Evolutionary conservation across 2,113 vertebrate genomes (phyloP), one percentile per base, ranked within the genome.

Genomic region (Etheostoma spectabile): DNA sequence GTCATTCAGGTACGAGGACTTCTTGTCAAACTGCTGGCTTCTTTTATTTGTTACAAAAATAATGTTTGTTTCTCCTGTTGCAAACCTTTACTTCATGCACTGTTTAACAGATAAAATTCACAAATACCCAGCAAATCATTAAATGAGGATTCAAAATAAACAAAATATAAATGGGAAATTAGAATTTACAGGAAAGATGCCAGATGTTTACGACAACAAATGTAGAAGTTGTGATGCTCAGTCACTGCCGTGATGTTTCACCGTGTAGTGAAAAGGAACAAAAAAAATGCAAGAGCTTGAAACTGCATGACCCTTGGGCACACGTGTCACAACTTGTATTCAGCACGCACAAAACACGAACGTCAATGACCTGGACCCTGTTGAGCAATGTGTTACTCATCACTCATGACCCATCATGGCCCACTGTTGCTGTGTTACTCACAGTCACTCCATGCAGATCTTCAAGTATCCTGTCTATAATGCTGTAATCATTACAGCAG

Each of bases 281-380:
- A 49, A 33, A 66, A 55, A 3, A 62, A 56, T 27, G 42, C 42
- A 46, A 33, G 51, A 15, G 56, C 21, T 27, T 27, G 21, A 67
- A 35, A n/a, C 22, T 78, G 33, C 12, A 18, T 5, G 27, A 66
- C 62, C 70, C 42, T 46, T 11, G n/a, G 46, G 65, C 52, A 21
- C 62, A 52, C 2, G 2, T 72, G 69, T 82, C 66, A 76, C 56
- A 49, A 24, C 45, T 74, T 38, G 57, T 22, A 35, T 60, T 55
- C 52, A 38, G 63, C 21, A 2, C 8, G 24, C 59, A 62, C 3
- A 3, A 48, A 80, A 72, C 64, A 33, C 0, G 22, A 82, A 73
- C 67, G 59, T 69, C 57, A 11, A n/a, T 42, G 74, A 79, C 86
- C 81, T 79, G 76, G 57, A 82, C 51, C 57, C 42, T 2, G 2